Evolutionary conservation across 2,797 vertebrate genomes (phyloP), one percentile per base, ranked within the genome.

Genomic region (Dicrostonyx torquatus): DNA sequence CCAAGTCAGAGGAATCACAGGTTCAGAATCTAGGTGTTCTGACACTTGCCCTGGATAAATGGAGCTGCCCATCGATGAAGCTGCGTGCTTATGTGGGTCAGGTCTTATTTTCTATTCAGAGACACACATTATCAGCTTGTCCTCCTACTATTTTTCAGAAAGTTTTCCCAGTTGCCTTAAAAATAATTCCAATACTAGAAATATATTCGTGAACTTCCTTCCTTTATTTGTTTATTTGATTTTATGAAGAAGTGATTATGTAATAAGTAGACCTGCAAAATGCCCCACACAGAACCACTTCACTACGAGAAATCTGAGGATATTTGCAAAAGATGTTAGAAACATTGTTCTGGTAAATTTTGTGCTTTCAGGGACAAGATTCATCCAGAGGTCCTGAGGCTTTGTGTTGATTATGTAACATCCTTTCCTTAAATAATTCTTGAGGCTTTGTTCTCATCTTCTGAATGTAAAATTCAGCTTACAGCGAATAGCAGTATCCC

Each of bases 51-150:
- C 86, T 91, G 90, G 70, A 55, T 90, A 94, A 96, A 93, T 88
- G 53, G 26, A 37, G 43, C 70, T 70, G 43, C 87, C 93, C 37
- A 95, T 96, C 72, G 15, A 70, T 93, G 96, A 89, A 40, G 60
- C 73, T 91, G 68, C 96, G 95, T 90, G 88, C 48, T 91, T 94
- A 96, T 87, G n/a, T 95, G 88, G 97, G 95, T 97, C 96, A 96
- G 50, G 86, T 93, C 64, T 95, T 92, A 93, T 96, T 95, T 96
- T 92, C 82, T 96, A 55, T 87, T 95, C 64, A 82, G 85, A 93
- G 50, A 40, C 73, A 68, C 37, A 84, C 31, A 84, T 87, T 91
- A 95, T 93, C 48, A 82, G 64, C 64, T 45, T 93, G 84, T 92
- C 58, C 34, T 34, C 37, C 68, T 79, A 89, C 75, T 84, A 53